These are phyloP conservation scores for Xestoiulus laeticollis DNA, from an alignment of 2,888 invertebrate species.

Conservation along the genomic window DNA sequence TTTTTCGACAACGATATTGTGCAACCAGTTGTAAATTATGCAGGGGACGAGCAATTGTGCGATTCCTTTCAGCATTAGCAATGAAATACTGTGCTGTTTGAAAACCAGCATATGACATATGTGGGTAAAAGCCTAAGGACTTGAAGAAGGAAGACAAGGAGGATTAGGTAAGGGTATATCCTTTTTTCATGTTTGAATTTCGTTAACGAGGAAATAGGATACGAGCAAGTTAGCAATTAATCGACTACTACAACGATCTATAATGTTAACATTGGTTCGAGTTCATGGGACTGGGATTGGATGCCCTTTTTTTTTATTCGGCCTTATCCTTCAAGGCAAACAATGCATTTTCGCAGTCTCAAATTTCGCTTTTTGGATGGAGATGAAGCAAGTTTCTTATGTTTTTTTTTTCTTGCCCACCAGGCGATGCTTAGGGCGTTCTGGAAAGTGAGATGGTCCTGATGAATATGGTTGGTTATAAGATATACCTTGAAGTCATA, in stretches of 20 bases:
- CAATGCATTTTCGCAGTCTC: neutral
- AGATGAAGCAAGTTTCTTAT: neutral
- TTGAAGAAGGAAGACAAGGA: neutral
- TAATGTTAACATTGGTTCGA: neutral
- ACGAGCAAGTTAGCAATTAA: constrained; percentile 17
- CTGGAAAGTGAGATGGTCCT: neutral
- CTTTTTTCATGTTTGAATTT: neutral
- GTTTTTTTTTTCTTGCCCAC: neutral
- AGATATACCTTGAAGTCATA: too few species aligned
- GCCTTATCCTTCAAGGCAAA: neutral
- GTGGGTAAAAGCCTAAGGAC: neutral
- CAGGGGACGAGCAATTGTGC: neutral
- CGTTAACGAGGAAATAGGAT: constrained; percentile 7
- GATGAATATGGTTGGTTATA: neutral
- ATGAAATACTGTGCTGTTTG: neutral
- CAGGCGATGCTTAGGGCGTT: neutral
- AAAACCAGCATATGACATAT: neutral
- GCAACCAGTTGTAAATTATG: neutral
- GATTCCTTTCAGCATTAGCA: too few species aligned
- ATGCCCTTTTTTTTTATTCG: neutral
- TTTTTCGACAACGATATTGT: neutral
- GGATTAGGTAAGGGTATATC: neutral
- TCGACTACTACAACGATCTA: neutral
- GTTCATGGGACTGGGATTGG: neutral
- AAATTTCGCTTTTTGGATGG: neutral